Evolutionary conservation across 2,888 invertebrate genomes (phyloP).

Genomic region (Eutolmus rufibarbis): DNA sequence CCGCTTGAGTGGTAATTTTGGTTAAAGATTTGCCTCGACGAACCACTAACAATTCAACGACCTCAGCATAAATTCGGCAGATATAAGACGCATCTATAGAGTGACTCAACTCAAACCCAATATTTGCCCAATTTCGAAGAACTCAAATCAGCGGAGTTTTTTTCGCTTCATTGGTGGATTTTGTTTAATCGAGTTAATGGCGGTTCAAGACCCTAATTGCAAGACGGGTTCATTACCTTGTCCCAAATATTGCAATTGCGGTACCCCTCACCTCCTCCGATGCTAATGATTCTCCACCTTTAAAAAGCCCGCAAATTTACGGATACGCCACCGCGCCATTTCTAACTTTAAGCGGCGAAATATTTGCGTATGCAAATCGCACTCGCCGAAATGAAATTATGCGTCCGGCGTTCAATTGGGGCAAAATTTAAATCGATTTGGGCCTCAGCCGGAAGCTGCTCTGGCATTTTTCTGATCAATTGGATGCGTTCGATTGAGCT

Average conservation of each 20-base stretch:
- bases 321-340: neutral
- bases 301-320: neutral
- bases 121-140: slow-evolving; percentile 11
- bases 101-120: neutral
- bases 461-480: slow-evolving; percentile 26
- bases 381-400: slow-evolving; percentile 30
- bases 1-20: slow-evolving; percentile 3
- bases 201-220: neutral
- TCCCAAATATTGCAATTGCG: neutral
- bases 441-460: neutral
- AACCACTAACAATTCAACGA: neutral
- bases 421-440: slow-evolving; percentile 28
- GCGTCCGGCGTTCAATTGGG: slow-evolving; percentile 15
- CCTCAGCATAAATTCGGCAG: neutral
- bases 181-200: slow-evolving; percentile 29
- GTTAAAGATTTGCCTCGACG: neutral
- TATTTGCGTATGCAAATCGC: slow-evolving; percentile 35
- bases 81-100: neutral
- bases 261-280: neutral
- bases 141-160: slow-evolving; percentile 5
- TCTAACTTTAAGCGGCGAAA: slow-evolving; percentile 20
- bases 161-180: slow-evolving; percentile 19
- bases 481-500: slow-evolving; percentile 35
- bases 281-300: neutral
- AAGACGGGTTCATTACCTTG: neutral